A percentile compares a stretch with the other conserved stretches of the same genome.
Conservation (phyloP, 2,888 invertebrate genomes). For the Panorpa germanica region DNA sequence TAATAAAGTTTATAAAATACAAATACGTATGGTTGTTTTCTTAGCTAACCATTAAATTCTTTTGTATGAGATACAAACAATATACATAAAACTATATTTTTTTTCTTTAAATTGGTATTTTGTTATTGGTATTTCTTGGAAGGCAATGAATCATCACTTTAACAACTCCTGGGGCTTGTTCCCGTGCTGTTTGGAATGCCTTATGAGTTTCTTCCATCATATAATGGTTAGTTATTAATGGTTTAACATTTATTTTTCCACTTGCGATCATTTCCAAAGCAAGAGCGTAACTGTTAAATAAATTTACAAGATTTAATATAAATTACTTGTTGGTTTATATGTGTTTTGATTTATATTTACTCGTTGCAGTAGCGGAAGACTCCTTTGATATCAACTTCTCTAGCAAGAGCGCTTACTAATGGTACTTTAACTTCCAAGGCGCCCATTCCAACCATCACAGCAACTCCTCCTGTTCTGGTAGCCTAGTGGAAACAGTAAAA, state of each 20-base stretch:
- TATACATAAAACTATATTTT: no score
- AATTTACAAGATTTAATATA: slow-evolving; percentile 8
- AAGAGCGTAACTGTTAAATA: slow-evolving; percentile 45
- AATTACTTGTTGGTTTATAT: neutral
- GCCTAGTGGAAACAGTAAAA: slow-evolving; percentile 32
- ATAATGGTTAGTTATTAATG: slow-evolving; percentile 70
- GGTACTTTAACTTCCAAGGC: slow-evolving; percentile 61
- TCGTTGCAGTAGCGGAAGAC: slow-evolving; percentile 87
- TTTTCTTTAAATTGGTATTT: slow-evolving; percentile 8
- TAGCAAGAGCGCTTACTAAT: slow-evolving; percentile 54
- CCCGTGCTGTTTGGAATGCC: slow-evolving; percentile 69
- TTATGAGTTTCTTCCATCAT: slow-evolving; percentile 52
- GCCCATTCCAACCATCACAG: slow-evolving; percentile 80
- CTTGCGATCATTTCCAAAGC: slow-evolving; percentile 61
- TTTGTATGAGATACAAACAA: no score
- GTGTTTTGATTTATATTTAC: slow-evolving; percentile 27
- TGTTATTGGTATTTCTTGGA: slow-evolving; percentile 31
- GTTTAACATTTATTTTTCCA: slow-evolving; percentile 60
- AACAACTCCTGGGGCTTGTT: slow-evolving; percentile 51
- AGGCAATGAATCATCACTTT: slow-evolving; percentile 76
- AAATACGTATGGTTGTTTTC: no score
- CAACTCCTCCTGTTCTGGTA: slow-evolving; percentile 70
- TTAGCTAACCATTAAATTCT: no score
- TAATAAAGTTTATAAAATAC: no score
- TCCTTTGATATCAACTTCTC: slow-evolving; percentile 86